Evolutionary conservation across 2,888 invertebrate species (phyloP).

Genomic region (Ommatoiulus sabulosus): DNA sequence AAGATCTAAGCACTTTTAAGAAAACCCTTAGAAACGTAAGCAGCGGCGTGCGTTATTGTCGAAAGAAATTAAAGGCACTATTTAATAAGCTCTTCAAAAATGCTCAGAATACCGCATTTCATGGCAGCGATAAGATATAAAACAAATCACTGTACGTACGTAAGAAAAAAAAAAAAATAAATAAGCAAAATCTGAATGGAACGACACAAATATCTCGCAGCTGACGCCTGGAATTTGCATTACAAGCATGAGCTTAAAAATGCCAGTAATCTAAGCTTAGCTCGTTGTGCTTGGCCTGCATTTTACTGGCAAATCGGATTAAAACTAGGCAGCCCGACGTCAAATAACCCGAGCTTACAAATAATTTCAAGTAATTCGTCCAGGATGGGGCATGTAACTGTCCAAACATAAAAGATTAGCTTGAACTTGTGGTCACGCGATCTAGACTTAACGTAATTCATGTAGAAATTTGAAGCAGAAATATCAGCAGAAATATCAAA

Average conservation of each 20-base stretch:
- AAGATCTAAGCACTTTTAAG: conserved; percentile 10
- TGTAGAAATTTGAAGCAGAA: too few relatives aligned
- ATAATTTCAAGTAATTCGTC: neutral
- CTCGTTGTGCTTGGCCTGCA: neutral
- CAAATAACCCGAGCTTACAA: neutral
- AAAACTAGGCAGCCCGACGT: neutral
- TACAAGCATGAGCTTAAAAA: neutral
- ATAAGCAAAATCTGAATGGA: neutral
- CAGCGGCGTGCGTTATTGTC: neutral
- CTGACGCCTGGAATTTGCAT: neutral
- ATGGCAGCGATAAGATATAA: neutral
- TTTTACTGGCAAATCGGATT: neutral
- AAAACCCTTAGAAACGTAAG: neutral
- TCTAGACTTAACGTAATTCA: too few relatives aligned
- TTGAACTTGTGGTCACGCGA: neutral
- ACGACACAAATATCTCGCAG: neutral
- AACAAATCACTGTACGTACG: neutral
- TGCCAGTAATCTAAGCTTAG: neutral
- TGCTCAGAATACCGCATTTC: neutral
- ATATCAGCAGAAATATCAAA: too few relatives aligned
- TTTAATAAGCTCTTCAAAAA: neutral
- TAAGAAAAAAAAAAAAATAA: neutral
- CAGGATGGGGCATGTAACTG: neutral
- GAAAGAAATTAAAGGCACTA: neutral
- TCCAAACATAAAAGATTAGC: neutral